Base-by-base conservation (phyloP, 2,888 invertebrate species). In the Anagyrus pseudococci region DNA sequence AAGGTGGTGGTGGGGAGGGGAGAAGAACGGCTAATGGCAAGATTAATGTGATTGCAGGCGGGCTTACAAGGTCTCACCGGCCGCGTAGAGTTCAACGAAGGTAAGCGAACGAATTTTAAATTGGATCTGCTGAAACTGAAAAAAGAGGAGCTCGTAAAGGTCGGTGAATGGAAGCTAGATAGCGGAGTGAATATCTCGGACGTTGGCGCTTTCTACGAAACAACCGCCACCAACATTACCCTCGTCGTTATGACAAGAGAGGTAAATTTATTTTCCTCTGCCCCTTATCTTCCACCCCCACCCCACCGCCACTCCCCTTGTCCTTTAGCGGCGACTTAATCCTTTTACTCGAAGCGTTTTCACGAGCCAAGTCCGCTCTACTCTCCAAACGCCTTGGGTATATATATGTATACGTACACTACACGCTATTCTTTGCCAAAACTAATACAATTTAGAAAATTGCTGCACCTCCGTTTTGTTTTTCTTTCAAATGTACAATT, bases 241-340 rank as follows among this genome's bases (percentile, higher is more conserved):
- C 84, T 95, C 4, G 88, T 93, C 55, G 93, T 95, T n/a, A 94
- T 94, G 82, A 95, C 94, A 37, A 87, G 92, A 75, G 91, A 93
- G 88, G 94, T 94, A 79, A 69, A 52, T n/a, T n/a, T n/a, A n/a
- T n/a, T 63, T 33, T 22, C 48, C 29, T 48, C 55, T 58, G 57
- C 53, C 53, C 50, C 50, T 25, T 55, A 3, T 41, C 33, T 10
- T 8, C 8, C 44, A 19, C 1, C 25, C 1, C 26, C 44, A 1
- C 41, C n/a, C 20, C 48, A n/a, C n/a, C n/a, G n/a, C n/a, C n/a
- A n/a, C n/a, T n/a, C n/a, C n/a, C n/a, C n/a, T n/a, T n/a, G n/a
- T n/a, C n/a, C n/a, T n/a, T n/a, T n/a, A n/a, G n/a, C n/a, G n/a
- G 47, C 20, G 26, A 48, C 41, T 33, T 26, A 22, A 59, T 59